Base-by-base conservation (phyloP, 2,113 vertebrate genomes). In the Heterochromis multidens region DNA sequence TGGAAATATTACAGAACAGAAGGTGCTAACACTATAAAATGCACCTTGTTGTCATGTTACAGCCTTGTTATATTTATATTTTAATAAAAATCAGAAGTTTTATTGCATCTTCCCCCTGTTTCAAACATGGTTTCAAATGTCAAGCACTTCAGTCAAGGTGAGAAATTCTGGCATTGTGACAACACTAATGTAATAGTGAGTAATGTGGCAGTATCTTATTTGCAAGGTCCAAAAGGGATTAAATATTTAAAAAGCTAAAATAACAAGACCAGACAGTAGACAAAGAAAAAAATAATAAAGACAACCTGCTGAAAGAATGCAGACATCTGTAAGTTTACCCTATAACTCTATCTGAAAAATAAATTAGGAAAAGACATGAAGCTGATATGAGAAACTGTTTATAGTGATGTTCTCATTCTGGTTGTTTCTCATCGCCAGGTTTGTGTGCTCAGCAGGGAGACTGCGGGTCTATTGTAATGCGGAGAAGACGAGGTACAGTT, bases 401-500 rank as follows among this genome's bases (percentile, higher is more conserved):
- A 5, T n/a, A 9, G 13, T 72, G 14, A 7, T 16, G 40, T 29
- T 63, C 21, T 79, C 3, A 29, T 25, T 33, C 16, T 60, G 16
- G 14, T 4, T 88, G 23, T 83, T 49, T 87, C n/a, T 77, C 74
- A 54, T 92, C 94, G 87, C 40, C 94, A 99, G 99, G 85, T 99
- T 99, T 88, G 87, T 95, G 52, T 99, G 97, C 1, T 92, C 96
- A 27, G 97, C 97, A 7, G 94, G 96, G 70, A 96, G 79, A 82
- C 93, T 99, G 81, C 97, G 94, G 91, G 95, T 98, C 82, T 99
- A 99, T 80, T 96, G 96, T 88, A 99, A 99, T 33, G 92, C 97
- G 80, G 97, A 98, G 94, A 98, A 95, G 94, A 98, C 96, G 2
- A 99, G 98, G 99, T 99, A 93, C 56, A 54, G 54, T 1, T 52